Base-by-base conservation (phyloP, 1,140 invertebrate species). In the Saccostrea cuccullata region DNA sequence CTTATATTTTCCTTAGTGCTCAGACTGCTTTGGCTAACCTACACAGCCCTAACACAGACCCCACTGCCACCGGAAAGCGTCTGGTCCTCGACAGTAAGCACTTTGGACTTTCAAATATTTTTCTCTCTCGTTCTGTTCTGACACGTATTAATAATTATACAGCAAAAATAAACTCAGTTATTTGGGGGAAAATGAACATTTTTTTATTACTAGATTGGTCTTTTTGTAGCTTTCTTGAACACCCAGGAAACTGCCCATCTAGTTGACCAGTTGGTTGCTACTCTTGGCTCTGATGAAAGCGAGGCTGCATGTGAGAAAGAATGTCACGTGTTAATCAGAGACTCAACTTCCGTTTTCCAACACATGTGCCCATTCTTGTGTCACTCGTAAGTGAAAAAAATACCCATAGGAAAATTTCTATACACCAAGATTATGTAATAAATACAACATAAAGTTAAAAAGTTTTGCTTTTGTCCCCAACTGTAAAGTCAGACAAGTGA, bases 271-370 rank as follows among this genome's bases (percentile, higher is more conserved):
- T 12, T 84, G 55, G 55, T 84, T 11, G 55, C n/a, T n/a, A 84
- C 55, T 26, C 30, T 84, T 20, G 20, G 47, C 26, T 56, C 83
- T 20, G 83, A 84, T 9, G 47, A n/a, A n/a, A 84, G 40, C 8
- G 83, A 84, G 58, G 17, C 11, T n/a, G n/a, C 9, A 2, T 84
- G 83, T 58, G 83, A 84, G 30, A 58, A n/a, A 23, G 20, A 84
- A 84, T 84, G 83, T 36, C 83, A 84, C 55, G 55, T 23, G 26
- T 58, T 84, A 1, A 84, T 84, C n/a, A 55, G 26, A 64, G 58
- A 64, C 5, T 20, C 17, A 17, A 64, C 58, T 20, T 64, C 58
- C 15, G 17, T 64, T n/a, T 64, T 64, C 58, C 58, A 64, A 5
- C 58, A 64, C 58, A 64, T 64, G 58, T 64, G 58, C 17, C 58